These are phyloP conservation scores for Maconellicoccus hirsutus DNA, from an alignment of 1,140 invertebrate species.

Conservation along the genomic window DNA sequence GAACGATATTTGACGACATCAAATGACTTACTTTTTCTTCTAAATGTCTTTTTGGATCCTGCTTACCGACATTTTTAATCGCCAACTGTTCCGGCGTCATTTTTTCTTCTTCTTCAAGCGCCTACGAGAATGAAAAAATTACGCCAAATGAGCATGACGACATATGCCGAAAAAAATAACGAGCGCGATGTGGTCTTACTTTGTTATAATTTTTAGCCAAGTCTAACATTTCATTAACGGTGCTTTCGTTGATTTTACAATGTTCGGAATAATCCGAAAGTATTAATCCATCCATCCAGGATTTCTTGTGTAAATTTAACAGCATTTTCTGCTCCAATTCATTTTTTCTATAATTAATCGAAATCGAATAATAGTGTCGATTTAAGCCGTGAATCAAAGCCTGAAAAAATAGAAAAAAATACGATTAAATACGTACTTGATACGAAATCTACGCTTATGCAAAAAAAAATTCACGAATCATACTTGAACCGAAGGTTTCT, in stretches of 20 bases:
- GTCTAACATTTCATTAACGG: constrained; percentile 92
- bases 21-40: constrained; percentile 96
- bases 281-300: constrained; percentile 97
- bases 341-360: constrained; percentile 99
- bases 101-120: constrained; percentile 97
- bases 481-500: constrained; percentile 93
- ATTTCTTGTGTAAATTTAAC: constrained; percentile 96
- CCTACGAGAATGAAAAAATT: constrained; percentile 39
- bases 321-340: constrained; percentile 99
- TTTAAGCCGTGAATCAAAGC: constrained; percentile 98
- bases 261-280: constrained; percentile 91
- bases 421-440: not conserved
- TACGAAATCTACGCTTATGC: no score
- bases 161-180: no score
- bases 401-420: constrained; percentile 37
- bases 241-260: constrained; percentile 79
- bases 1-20: constrained; percentile 97
- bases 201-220: constrained; percentile 98
- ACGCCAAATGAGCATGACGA: not conserved
- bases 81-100: constrained; percentile 99
- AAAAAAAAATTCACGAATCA: not conserved
- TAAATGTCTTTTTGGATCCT: constrained; percentile 98
- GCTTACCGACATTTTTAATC: constrained; percentile 99
- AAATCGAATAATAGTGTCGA: constrained; percentile 98
- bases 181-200: constrained; percentile 38